A percentile compares a stretch with the other conserved stretches of the same genome.
Evolutionary conservation across 2,113 vertebrate species (phyloP).

Genomic region (Plectropomus leopardus): DNA sequence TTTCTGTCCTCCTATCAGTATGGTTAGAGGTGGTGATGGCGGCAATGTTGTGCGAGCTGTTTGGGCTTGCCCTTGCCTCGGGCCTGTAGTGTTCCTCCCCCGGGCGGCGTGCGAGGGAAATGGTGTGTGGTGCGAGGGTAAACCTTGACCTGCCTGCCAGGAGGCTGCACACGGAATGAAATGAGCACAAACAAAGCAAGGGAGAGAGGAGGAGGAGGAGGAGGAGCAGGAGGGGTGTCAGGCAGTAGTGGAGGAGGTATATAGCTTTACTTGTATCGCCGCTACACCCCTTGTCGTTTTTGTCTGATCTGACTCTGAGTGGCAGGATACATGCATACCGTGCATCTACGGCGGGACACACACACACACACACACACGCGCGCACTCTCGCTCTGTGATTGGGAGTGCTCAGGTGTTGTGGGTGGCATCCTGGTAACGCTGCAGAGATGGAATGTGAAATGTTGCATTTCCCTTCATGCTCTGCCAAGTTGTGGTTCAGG

Average conservation of each 20-base stretch:
- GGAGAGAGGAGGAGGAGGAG: slow-evolving; percentile 45
- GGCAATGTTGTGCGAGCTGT: slow-evolving; percentile 79
- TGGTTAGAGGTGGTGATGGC: slow-evolving; percentile 78
- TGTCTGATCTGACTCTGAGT: slow-evolving; percentile 62
- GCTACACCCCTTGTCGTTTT: slow-evolving; percentile 35
- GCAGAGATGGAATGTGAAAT: slow-evolving; percentile 74
- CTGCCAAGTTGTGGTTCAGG: slow-evolving; percentile 80
- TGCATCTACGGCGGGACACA: slow-evolving; percentile 30
- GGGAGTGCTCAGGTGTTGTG: slow-evolving; percentile 81
- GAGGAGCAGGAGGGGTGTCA: slow-evolving; percentile 47
- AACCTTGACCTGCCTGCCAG: slow-evolving; percentile 97
- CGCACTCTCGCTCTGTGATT: slow-evolving; percentile 43
- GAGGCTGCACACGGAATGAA: slow-evolving; percentile 87
- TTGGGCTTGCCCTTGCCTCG: slow-evolving; percentile 92
- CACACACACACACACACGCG: slow-evolving; percentile 39
- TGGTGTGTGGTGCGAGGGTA: slow-evolving; percentile 95
- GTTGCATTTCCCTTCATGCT: slow-evolving; percentile 75
- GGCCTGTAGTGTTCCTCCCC: slow-evolving; percentile 93
- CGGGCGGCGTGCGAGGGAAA: slow-evolving; percentile 90
- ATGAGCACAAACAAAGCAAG: slow-evolving; percentile 89
- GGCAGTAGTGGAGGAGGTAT: slow-evolving; percentile 59
- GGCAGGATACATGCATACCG: slow-evolving; percentile 47
- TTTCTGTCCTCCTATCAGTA: slow-evolving; percentile 61
- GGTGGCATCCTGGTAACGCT: slow-evolving; percentile 73
- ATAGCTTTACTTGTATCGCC: slow-evolving; percentile 60